phyloP scores from a whole-genome alignment of 1,140 invertebrate genomes.

The Luehdorfia chinensis region DNA sequence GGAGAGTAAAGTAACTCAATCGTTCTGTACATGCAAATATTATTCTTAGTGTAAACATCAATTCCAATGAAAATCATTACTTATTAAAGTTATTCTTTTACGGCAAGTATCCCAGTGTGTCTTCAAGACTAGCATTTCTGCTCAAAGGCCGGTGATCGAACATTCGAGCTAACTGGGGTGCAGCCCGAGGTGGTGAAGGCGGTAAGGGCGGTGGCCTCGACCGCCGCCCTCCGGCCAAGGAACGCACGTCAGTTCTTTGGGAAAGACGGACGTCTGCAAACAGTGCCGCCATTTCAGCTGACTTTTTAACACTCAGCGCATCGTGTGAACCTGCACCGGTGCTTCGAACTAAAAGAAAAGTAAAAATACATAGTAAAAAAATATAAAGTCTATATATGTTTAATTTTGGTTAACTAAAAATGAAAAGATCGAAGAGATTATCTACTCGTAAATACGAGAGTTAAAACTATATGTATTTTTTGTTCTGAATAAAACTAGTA shows the following conservation, averaged over 20 bases:
- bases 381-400: too few relatives aligned
- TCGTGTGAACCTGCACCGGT: slow-evolving; percentile 82
- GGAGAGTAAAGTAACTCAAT: too few relatives aligned
- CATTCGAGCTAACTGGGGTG: slow-evolving; percentile 41
- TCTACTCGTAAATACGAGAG: too few relatives aligned
- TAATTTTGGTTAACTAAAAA: too few relatives aligned
- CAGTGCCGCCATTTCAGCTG: slow-evolving; percentile 90
- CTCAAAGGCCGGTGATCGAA: slow-evolving; percentile 55
- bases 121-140: slow-evolving; percentile 62
- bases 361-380: too few relatives aligned
- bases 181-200: slow-evolving; percentile 22
- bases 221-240: slow-evolving; percentile 39
- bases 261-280: slow-evolving; percentile 85
- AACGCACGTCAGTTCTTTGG: slow-evolving; percentile 73
- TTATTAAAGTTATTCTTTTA: too few relatives aligned
- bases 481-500: too few relatives aligned
- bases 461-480: too few relatives aligned
- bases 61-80: too few relatives aligned
- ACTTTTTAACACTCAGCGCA: slow-evolving; percentile 90
- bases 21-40: too few relatives aligned
- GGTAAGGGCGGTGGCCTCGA: slow-evolving; percentile 27
- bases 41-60: too few relatives aligned
- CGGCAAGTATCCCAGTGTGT: slow-evolving; percentile 70
- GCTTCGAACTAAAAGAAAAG: slow-evolving; percentile 67
- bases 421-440: too few relatives aligned